Conservation (phyloP, 2,888 invertebrate species). For the Lysandra bellargus region DNA sequence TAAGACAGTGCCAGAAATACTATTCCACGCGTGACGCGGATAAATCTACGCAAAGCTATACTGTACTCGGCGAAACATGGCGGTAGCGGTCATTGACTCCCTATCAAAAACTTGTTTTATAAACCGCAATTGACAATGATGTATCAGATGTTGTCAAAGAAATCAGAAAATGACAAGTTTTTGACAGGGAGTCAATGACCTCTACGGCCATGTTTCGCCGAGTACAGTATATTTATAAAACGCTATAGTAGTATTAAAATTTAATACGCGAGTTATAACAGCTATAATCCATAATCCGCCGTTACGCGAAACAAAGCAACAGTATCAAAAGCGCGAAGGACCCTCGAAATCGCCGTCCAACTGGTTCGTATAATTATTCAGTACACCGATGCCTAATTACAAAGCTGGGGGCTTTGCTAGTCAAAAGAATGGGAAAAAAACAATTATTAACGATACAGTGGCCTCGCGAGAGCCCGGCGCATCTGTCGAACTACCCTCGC, state of each 20-base stretch:
- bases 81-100: too few relatives aligned
- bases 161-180: too few relatives aligned
- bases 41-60: too few relatives aligned
- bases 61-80: too few relatives aligned
- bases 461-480: slow-evolving; percentile 76
- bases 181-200: too few relatives aligned
- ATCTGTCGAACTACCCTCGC: slow-evolving; percentile 72
- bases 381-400: slow-evolving; percentile 73
- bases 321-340: slow-evolving; percentile 36
- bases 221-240: not conserved
- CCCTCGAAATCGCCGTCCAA: slow-evolving; percentile 52
- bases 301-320: slow-evolving; percentile 31
- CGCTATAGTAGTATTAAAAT: not conserved
- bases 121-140: too few relatives aligned
- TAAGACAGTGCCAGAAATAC: too few relatives aligned
- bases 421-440: slow-evolving; percentile 64
- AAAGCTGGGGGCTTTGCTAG: slow-evolving; percentile 71
- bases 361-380: slow-evolving; percentile 66
- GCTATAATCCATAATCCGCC: slow-evolving; percentile 14
- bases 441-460: slow-evolving; percentile 79
- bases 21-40: too few relatives aligned
- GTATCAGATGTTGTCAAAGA: too few relatives aligned
- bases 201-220: too few relatives aligned
- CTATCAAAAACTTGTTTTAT: too few relatives aligned
- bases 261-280: not conserved